Conservation (phyloP, 2,888 invertebrate species). For the Drosophila anceps region DNA sequence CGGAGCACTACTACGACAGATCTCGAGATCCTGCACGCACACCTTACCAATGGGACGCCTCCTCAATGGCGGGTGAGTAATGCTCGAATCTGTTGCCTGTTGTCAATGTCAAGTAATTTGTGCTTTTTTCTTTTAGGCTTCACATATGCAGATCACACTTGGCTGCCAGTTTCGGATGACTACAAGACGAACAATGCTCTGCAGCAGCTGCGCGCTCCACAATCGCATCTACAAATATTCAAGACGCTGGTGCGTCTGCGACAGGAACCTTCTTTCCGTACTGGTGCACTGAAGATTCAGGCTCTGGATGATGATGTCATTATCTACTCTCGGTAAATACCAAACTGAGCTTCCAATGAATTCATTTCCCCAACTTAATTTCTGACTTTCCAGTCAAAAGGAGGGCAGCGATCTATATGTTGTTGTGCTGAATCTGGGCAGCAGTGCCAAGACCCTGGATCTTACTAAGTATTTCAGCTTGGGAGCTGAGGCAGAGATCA, state of each 20-base stretch:
- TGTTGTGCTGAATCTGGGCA: conserved; percentile 87
- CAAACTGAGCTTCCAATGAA: rapidly evolving
- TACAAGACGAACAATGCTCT: conserved; percentile 88
- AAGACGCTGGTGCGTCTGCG: conserved; percentile 87
- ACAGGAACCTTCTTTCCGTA: conserved; percentile 84
- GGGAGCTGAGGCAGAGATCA: conserved; percentile 79
- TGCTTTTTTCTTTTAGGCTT: conserved; percentile 67
- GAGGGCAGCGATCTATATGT: conserved; percentile 81
- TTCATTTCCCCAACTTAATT: neutral
- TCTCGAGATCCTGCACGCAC: conserved; percentile 88
- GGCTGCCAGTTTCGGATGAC: conserved; percentile 89
- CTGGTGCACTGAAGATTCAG: conserved; percentile 73
- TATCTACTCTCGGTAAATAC: conserved; percentile 79
- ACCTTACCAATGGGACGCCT: conserved; percentile 88
- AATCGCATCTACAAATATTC: conserved; percentile 89
- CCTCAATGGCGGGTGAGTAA: conserved; percentile 83
- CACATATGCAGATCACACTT: conserved; percentile 86
- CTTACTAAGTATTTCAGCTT: conserved; percentile 83
- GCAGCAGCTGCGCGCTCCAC: conserved; percentile 85
- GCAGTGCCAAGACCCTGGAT: conserved; percentile 85
- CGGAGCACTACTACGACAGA: conserved; percentile 82
- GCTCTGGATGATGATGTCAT: conserved; percentile 80
- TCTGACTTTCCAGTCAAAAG: conserved; percentile 62
- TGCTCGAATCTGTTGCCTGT: rapidly evolving
- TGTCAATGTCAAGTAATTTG: neutral